Conservation (phyloP, 2,797 vertebrate species). For the Eulemur albifrons region DNA sequence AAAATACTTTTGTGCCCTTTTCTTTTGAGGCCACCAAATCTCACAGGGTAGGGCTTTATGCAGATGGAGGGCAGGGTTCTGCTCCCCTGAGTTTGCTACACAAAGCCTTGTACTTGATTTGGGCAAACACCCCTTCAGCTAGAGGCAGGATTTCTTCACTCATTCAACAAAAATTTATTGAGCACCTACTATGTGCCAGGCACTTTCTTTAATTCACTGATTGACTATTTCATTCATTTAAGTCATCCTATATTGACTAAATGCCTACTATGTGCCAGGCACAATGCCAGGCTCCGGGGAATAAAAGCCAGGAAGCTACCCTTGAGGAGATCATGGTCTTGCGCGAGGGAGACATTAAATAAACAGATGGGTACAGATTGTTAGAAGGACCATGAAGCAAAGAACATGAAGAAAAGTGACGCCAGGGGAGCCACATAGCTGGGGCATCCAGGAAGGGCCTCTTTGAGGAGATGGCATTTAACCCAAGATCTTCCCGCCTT, state of each 20-base stretch:
- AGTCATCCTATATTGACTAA: not conserved
- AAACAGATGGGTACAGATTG: too few relatives aligned
- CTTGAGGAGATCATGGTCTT: not conserved
- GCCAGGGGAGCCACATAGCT: not conserved
- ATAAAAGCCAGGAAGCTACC: not conserved
- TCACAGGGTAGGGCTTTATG: not conserved
- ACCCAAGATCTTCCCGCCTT: not conserved
- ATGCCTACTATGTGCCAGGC: not conserved
- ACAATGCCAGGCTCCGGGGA: not conserved
- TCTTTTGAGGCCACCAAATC: not conserved
- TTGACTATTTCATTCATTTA: not conserved
- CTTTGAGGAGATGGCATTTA: not conserved
- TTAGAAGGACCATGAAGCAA: not conserved
- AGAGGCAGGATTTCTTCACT: not conserved
- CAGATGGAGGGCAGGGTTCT: not conserved
- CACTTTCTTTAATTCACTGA: not conserved
- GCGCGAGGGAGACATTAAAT: not conserved
- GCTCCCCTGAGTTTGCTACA: not conserved
- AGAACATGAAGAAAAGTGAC: not conserved
- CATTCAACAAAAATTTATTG: not conserved
- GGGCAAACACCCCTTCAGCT: not conserved
- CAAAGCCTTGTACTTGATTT: not conserved
- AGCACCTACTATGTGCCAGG: not conserved
- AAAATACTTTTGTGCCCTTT: not conserved
- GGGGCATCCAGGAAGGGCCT: not conserved